Percentiles rank a stretch among this genome's conserved stretches.
Conservation (phyloP, 2,113 vertebrate genomes). For the Pelusios castaneus region DNA sequence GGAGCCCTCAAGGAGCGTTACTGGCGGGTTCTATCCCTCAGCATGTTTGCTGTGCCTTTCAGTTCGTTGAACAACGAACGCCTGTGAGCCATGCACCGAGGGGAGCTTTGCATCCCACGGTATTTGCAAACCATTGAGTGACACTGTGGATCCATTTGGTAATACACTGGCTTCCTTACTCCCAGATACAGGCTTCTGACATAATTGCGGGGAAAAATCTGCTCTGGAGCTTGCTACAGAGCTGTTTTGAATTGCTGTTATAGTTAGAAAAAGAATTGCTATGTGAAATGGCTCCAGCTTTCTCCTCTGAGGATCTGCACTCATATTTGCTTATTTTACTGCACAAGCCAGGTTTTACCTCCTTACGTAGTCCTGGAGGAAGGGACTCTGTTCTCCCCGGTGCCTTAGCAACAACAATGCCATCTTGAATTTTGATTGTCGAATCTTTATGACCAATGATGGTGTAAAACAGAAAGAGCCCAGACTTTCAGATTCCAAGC, state of each 20-base stretch:
- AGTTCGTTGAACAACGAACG: neutral
- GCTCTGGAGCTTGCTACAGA: neutral
- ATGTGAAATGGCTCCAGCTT: neutral
- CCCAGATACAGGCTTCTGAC: neutral
- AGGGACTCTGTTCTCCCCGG: neutral
- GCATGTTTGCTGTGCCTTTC: accelerated
- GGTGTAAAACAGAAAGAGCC: neutral
- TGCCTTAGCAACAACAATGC: neutral
- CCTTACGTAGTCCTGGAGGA: accelerated
- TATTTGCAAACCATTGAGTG: neutral
- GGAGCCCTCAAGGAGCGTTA: neutral
- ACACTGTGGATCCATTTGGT: neutral
- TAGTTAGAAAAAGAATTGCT: neutral
- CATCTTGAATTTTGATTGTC: neutral
- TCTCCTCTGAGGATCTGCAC: neutral
- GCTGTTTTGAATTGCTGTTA: neutral
- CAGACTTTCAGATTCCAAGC: accelerated
- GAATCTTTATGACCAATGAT: accelerated
- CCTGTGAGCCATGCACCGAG: neutral
- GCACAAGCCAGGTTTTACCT: neutral
- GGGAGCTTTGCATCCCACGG: accelerated
- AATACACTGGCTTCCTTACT: accelerated
- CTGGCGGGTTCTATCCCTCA: neutral
- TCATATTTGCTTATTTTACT: neutral
- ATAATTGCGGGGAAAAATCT: neutral